A percentile compares a stretch with the other conserved stretches of the same genome.
Conservation (phyloP, 2,113 vertebrate species). For the Ciconia stormi region DNA sequence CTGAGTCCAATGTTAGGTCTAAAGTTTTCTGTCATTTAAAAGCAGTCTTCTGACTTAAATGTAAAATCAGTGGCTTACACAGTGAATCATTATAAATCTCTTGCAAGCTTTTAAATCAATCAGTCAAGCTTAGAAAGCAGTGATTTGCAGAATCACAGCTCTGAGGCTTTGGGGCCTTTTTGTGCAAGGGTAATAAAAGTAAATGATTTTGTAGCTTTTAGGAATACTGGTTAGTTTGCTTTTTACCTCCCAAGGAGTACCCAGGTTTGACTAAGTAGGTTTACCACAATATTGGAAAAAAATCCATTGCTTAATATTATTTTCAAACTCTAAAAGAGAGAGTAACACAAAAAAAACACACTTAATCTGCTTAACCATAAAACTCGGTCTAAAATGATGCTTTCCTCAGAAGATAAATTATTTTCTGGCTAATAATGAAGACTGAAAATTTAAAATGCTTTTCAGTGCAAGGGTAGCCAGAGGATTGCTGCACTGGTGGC, state of each 20-base stretch:
- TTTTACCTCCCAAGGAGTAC: slow-evolving; percentile 64
- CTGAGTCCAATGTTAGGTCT: slow-evolving; percentile 66
- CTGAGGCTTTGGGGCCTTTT: slow-evolving; percentile 68
- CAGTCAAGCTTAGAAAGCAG: slow-evolving; percentile 76
- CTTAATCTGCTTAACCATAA: slow-evolving; percentile 53
- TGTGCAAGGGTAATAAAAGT: slow-evolving; percentile 71
- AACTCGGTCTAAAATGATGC: slow-evolving; percentile 18
- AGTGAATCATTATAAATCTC: slow-evolving; percentile 80
- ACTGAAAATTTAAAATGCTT: neutral
- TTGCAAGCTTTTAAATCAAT: slow-evolving; percentile 81
- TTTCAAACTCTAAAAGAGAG: slow-evolving; percentile 41
- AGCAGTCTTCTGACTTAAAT: slow-evolving; percentile 75
- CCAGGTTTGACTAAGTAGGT: slow-evolving; percentile 40
- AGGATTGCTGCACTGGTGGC: neutral
- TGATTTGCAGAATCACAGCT: slow-evolving; percentile 77
- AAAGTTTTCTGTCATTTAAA: slow-evolving; percentile 78
- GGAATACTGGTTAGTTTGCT: slow-evolving; percentile 45
- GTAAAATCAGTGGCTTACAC: slow-evolving; percentile 76
- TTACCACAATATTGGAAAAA: slow-evolving; percentile 13
- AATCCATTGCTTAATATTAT: slow-evolving; percentile 30
- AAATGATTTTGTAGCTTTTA: slow-evolving; percentile 73
- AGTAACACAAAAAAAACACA: neutral
- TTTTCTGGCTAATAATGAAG: neutral
- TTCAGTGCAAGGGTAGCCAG: neutral
- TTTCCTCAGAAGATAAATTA: slow-evolving; percentile 13